These are phyloP conservation scores for Linyphia triangularis DNA, from an alignment of 2,888 invertebrate species.

Conservation along the genomic window DNA sequence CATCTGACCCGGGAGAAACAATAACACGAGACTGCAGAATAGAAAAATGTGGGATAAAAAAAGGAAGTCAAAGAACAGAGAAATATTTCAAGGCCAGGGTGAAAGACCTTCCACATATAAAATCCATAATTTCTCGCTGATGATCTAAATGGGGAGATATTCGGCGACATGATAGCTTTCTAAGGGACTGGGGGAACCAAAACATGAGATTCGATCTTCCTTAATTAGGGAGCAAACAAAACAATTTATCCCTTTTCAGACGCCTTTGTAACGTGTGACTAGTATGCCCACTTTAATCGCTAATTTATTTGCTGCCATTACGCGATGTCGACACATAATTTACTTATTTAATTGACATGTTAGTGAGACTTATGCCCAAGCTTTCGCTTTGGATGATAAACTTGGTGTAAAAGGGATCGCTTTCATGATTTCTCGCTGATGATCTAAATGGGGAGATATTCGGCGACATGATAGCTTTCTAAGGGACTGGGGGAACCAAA, in stretches of 20 bases:
- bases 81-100: conserved; percentile 70
- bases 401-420: not conserved
- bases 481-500: not conserved
- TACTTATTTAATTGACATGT: conserved; percentile 48
- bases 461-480: conserved; percentile 21
- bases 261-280: conserved; percentile 20
- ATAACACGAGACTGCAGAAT: conserved; percentile 61
- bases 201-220: conserved; percentile 8
- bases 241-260: conserved; percentile 25
- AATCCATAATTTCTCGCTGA: conserved; percentile 66
- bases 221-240: conserved; percentile 53
- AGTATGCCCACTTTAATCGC: conserved; percentile 36
- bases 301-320: conserved; percentile 37
- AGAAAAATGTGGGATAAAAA: conserved; percentile 64
- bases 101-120: conserved; percentile 58
- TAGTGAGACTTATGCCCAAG: conserved; percentile 7
- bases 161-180: conserved; percentile 25
- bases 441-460: conserved; percentile 34
- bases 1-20: conserved; percentile 59
- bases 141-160: conserved; percentile 39
- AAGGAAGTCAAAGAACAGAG: conserved; percentile 69
- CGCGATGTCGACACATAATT: conserved; percentile 30
- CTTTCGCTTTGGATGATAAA: conserved; percentile 31
- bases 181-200: not conserved
- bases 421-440: too few species aligned